Evolutionary conservation across 37 sponge, comb jelly and placozoan genomes (phyloP).

Genomic region (Petrosia ficiformis): DNA sequence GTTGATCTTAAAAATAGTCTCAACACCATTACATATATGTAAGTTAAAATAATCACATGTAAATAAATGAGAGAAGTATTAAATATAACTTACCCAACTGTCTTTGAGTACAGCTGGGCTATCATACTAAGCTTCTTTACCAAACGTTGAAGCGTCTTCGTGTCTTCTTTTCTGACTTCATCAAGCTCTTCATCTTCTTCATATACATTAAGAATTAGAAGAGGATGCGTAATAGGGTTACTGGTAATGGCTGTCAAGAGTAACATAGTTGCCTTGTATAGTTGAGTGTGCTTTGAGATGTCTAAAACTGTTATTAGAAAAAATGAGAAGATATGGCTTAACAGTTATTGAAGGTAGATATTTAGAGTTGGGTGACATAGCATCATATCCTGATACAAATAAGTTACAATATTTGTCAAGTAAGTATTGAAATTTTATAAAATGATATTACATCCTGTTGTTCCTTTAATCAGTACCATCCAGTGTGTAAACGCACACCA

Average conservation of each 20-base stretch:
- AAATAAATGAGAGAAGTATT: constrained; percentile 26
- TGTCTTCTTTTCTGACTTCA: neutral
- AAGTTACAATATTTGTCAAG: no score
- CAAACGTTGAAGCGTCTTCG: neutral
- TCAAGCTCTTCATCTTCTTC: neutral
- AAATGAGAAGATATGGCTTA: neutral
- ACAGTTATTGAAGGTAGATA: no score
- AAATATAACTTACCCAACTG: no score
- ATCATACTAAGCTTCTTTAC: constrained; percentile 44
- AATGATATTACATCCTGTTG: no score
- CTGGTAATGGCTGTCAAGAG: constrained; percentile 43
- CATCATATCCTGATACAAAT: no score
- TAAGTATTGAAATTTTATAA: no score
- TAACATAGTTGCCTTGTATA: constrained; percentile 64
- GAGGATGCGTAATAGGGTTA: constrained; percentile 32
- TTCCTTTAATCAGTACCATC: no score
- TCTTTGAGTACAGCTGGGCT: constrained; percentile 46
- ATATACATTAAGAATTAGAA: constrained; percentile 47
- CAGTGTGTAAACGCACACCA: no score
- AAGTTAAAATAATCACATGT: no score
- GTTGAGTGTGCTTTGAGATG: constrained; percentile 77
- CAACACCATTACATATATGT: no score
- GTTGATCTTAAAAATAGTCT: no score
- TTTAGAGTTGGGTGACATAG: no score
- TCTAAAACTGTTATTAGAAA: constrained; percentile 65